Percentiles rank a stretch among this genome's conserved stretches.
These are phyloP conservation scores for Lasioglossum marginatum DNA, from an alignment of 2,888 invertebrate genomes.

Conservation along the genomic window DNA sequence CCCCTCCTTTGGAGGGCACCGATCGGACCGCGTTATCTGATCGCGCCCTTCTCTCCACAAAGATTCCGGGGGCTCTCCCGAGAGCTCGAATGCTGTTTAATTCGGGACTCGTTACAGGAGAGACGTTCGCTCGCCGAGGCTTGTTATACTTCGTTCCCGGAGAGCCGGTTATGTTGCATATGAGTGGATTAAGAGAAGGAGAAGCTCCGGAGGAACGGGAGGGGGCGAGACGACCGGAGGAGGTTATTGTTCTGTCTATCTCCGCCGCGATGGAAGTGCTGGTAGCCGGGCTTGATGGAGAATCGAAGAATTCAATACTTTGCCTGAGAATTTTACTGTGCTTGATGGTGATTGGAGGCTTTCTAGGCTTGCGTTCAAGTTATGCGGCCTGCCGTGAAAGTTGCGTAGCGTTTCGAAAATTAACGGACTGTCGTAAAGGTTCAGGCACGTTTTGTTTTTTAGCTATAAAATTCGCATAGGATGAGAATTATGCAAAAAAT, in stretches of 20 bases:
- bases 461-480: no score
- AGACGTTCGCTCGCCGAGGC: constrained; percentile 26
- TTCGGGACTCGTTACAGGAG: constrained; percentile 54
- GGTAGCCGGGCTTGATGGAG: constrained; percentile 11
- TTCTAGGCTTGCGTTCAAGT: not conserved
- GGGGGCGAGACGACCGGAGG: not conserved
- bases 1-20: constrained; percentile 16
- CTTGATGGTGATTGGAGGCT: not conserved
- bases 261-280: constrained; percentile 33
- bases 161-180: constrained; percentile 42
- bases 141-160: constrained; percentile 37
- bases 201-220: not conserved
- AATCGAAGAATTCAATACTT: constrained; percentile 9
- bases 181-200: constrained; percentile 46
- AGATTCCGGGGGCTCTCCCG: constrained; percentile 29
- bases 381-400: no score
- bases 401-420: no score
- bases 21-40: constrained; percentile 63
- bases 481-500: no score
- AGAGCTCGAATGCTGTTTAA: constrained; percentile 30
- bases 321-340: not conserved
- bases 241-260: constrained; percentile 54
- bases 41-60: constrained; percentile 55
- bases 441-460: no score
- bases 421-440: no score